Conservation (phyloP, 92 coral and sea anemone species). For the Actinernus sp. region DNA sequence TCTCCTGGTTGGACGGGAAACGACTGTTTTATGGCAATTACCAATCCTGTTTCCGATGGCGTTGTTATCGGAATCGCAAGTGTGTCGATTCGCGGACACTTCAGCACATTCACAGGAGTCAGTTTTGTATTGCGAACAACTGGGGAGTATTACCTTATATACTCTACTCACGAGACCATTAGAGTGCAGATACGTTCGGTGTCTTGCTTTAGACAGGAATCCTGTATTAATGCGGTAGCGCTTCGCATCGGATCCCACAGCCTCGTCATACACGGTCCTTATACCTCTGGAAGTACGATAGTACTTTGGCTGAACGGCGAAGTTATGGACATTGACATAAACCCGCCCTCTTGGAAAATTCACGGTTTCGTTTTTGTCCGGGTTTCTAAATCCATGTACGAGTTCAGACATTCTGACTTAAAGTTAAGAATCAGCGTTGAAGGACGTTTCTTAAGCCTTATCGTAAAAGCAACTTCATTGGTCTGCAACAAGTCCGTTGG, state of each 20-base stretch:
- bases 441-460: slow-evolving; percentile 85
- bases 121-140: slow-evolving; percentile 73
- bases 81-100: slow-evolving; percentile 73
- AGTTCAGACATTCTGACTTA: slow-evolving; percentile 67
- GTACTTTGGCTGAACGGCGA: slow-evolving; percentile 86
- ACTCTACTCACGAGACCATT: slow-evolving; percentile 64
- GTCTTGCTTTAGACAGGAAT: slow-evolving; percentile 65
- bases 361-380: slow-evolving; percentile 79
- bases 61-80: slow-evolving; percentile 63
- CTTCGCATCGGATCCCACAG: slow-evolving; percentile 66
- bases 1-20: slow-evolving; percentile 87
- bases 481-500: slow-evolving; percentile 85
- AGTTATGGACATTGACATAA: slow-evolving; percentile 68
- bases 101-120: slow-evolving; percentile 82
- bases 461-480: slow-evolving; percentile 43
- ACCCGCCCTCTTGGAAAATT: slow-evolving; percentile 52
- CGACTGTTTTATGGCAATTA: slow-evolving; percentile 85
- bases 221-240: slow-evolving; percentile 92
- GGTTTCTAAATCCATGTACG: slow-evolving; percentile 60
- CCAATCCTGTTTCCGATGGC: slow-evolving; percentile 46
- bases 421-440: slow-evolving; percentile 72
- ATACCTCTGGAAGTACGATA: slow-evolving; percentile 62
- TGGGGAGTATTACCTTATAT: slow-evolving; percentile 92
- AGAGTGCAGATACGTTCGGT: slow-evolving; percentile 86
- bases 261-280: slow-evolving; percentile 90